phyloP scores from a whole-genome alignment of 2,113 vertebrate species.

The Seriola quinqueradiata region DNA sequence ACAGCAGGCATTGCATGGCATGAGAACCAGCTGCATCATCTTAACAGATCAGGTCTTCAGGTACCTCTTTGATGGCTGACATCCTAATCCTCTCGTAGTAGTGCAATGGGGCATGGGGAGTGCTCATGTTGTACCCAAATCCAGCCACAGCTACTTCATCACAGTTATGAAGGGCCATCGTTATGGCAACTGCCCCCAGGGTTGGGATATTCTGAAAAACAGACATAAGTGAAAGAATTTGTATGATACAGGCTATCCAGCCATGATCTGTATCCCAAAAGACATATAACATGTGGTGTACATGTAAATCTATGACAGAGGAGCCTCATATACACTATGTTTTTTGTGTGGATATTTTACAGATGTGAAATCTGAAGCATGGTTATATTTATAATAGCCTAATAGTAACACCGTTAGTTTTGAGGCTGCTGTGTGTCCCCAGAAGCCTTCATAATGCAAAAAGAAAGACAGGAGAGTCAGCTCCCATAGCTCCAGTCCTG shows the following conservation, averaged over 20 bases:
- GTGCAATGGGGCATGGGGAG: conserved; percentile 90
- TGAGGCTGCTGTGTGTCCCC: conserved; percentile 38
- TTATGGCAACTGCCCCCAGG: conserved; percentile 93
- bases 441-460: conserved; percentile 39
- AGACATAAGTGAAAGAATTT: conserved; percentile 8
- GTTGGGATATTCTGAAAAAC: conserved; percentile 92
- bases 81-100: conserved; percentile 95
- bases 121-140: conserved; percentile 94
- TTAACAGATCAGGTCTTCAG: background rate
- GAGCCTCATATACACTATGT: background rate
- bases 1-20: too few species aligned
- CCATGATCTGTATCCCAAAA: background rate
- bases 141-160: conserved; percentile 94
- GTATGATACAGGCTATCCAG: background rate
- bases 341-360: conserved; percentile 22
- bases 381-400: conserved; percentile 13
- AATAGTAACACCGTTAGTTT: conserved; percentile 35
- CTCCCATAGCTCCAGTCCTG: conserved; percentile 6
- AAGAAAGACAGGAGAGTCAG: conserved; percentile 26
- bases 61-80: conserved; percentile 95
- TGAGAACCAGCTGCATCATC: background rate
- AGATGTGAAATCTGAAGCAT: conserved; percentile 32
- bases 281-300: background rate
- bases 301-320: background rate
- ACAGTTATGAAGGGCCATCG: conserved; percentile 95